Base-by-base conservation (phyloP, 2,113 vertebrate species). In the Accipiter virgatus region DNA sequence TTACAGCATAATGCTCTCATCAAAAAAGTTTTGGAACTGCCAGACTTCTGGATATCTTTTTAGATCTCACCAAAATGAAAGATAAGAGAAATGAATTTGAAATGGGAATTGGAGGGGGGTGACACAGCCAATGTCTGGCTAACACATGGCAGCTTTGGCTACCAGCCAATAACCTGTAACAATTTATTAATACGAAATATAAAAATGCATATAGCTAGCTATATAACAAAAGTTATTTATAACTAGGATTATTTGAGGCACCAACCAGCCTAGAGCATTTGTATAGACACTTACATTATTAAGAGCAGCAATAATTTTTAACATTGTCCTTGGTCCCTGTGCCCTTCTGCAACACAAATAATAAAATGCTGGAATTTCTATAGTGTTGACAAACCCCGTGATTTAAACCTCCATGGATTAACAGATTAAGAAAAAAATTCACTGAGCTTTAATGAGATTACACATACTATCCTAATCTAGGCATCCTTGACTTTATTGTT, bases 51-150 rank as follows among this genome's bases (percentile, higher is more conserved):
- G 85, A 86, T 73, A 88, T 74, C 90, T 82, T 95, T 95, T 92
- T 87, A 90, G 78, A 95, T 96, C 70, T 96, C 77, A 92, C 83
- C 92, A 86, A 87, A 94, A 96, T 58, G 93, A 77, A 90, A 96
- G 96, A 97, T 96, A 97, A 96, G 86, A 95, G 66, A 93, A 97
- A 96, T 82, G 43, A 90, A 96, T 96, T 90, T 92, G 50, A 94
- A 91, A 91, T 50, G 73, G 45, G 80, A 97, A 88, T 61, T 63
- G 66, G 38, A 70, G 13, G 50, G 55, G 56, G 71, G 40, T 82
- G 88, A 95, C 89, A 91, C 38, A 66, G 67, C 48, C 62, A 87
- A 75, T 1, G 66, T 94, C 95, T 98, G 97, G 94, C 67, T 93
- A 96, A 87, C 95, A 97, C 59, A 95, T 88, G 96, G 82, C 71